These are phyloP conservation scores for Lasioglossum vierecki DNA, from an alignment of 2,888 invertebrate species.

Conservation along the genomic window DNA sequence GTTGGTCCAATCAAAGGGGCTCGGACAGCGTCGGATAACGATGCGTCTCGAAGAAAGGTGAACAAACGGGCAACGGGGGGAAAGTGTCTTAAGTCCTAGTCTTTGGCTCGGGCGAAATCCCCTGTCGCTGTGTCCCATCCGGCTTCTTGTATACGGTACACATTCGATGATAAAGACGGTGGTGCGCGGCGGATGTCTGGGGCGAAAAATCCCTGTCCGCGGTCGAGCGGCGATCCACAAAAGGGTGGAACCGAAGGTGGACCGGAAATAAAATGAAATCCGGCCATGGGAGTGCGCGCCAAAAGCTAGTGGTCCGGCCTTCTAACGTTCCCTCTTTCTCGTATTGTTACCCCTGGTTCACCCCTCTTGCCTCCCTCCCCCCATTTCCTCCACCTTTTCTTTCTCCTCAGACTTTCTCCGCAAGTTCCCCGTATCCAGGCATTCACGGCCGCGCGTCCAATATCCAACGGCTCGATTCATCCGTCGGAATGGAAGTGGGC, in stretches of 20 bases:
- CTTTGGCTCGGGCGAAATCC: conserved; percentile 52
- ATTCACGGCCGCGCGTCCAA: conserved; percentile 60
- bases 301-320: conserved; percentile 61
- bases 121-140: conserved; percentile 27
- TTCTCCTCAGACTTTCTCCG: conserved; percentile 14
- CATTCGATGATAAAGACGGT: conserved; percentile 62
- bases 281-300: conserved; percentile 61
- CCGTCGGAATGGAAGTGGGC: conserved; percentile 55
- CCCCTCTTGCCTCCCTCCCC: conserved; percentile 12
- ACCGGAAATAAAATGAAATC: conserved; percentile 79
- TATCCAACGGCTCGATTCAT: conserved; percentile 64
- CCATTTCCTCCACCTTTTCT: conserved; percentile 46
- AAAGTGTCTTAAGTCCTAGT: conserved; percentile 70
- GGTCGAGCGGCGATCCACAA: conserved; percentile 67
- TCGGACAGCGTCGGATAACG: conserved; percentile 36
- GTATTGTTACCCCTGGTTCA: conserved; percentile 62
- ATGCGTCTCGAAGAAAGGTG: conserved; percentile 34
- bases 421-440: conserved; percentile 44
- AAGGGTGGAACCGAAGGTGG: conserved; percentile 66
- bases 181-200: conserved; percentile 37
- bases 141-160: conserved; percentile 56
- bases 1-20: conserved; percentile 52
- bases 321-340: conserved; percentile 67
- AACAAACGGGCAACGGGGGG: conserved; percentile 24
- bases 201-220: conserved; percentile 57